These are phyloP conservation scores for Polymixis lichenea DNA, from an alignment of 2,888 invertebrate species.

Conservation along the genomic window DNA sequence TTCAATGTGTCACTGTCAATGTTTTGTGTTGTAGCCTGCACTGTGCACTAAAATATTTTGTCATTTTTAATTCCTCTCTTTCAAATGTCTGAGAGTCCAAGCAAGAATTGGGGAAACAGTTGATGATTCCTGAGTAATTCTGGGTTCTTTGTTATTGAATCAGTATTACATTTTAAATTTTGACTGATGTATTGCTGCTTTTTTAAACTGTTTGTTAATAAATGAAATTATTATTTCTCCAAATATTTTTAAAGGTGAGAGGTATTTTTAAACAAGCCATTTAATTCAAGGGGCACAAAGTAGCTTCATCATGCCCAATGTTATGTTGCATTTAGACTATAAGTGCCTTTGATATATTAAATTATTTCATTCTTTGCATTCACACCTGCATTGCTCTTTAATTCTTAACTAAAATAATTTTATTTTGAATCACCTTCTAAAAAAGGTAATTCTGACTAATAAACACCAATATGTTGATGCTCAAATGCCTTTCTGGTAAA, in stretches of 20 bases:
- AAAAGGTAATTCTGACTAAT: neutral
- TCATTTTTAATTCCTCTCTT: neutral
- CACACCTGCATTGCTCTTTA: neutral
- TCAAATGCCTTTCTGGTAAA: neutral
- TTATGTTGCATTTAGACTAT: neutral
- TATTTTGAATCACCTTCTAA: neutral
- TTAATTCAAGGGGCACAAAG: too few relatives aligned
- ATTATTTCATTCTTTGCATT: neutral
- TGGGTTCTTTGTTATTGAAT: neutral
- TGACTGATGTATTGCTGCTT: too few relatives aligned
- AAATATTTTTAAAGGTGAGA: too few relatives aligned
- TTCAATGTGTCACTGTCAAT: slow-evolving; percentile 47
- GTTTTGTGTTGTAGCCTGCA: slow-evolving; percentile 62
- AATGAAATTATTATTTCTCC: too few relatives aligned
- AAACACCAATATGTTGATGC: neutral
- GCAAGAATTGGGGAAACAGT: neutral
- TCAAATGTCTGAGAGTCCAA: neutral
- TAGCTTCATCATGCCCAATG: too few relatives aligned
- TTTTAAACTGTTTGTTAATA: neutral
- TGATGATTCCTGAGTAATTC: neutral
- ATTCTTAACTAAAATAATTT: neutral
- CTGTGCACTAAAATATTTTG: slow-evolving; percentile 38
- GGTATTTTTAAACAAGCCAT: too few relatives aligned
- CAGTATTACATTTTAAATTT: neutral
- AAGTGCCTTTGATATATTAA: neutral